phyloP scores from a whole-genome alignment of 2,113 vertebrate species.

The Pangasianodon hypophthalmus region DNA sequence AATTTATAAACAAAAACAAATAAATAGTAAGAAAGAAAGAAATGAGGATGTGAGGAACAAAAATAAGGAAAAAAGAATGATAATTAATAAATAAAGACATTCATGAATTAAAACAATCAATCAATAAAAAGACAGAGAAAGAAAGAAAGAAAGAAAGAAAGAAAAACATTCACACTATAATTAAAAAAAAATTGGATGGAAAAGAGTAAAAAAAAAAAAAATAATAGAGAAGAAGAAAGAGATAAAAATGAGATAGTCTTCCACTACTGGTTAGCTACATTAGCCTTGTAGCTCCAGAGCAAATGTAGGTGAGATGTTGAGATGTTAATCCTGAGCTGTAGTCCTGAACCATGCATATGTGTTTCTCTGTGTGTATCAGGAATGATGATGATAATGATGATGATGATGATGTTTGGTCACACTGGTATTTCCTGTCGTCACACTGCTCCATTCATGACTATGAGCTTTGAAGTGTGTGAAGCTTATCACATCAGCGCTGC shows the following conservation, averaged over 20 bases:
- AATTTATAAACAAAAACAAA: too few species aligned
- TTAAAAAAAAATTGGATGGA: too few species aligned
- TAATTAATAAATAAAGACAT: too few species aligned
- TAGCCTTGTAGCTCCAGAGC: neutral
- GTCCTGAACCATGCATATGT: neutral
- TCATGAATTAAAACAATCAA: too few species aligned
- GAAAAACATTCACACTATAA: too few species aligned
- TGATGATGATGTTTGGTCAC: neutral
- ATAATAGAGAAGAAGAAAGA: neutral
- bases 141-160: too few species aligned
- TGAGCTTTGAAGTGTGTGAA: slow-evolving; percentile 10
- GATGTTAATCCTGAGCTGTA: neutral
- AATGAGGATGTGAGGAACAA: neutral
- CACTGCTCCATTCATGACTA: neutral
- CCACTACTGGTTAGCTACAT: neutral
- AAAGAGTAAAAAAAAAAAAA: neutral
- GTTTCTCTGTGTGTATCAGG: neutral
- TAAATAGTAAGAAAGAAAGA: too few species aligned
- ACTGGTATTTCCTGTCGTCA: slow-evolving; percentile 12
- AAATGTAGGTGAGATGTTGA: neutral
- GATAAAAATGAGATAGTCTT: neutral
- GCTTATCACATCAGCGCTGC: slow-evolving; percentile 21
- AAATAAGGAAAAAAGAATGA: neutral
- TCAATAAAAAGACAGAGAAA: too few species aligned
- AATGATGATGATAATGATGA: slow-evolving; percentile 1